A percentile compares a stretch with the other conserved stretches of the same genome.
Evolutionary conservation across 2,888 invertebrate species (phyloP).

Genomic region (Coecobrya sp.): DNA sequence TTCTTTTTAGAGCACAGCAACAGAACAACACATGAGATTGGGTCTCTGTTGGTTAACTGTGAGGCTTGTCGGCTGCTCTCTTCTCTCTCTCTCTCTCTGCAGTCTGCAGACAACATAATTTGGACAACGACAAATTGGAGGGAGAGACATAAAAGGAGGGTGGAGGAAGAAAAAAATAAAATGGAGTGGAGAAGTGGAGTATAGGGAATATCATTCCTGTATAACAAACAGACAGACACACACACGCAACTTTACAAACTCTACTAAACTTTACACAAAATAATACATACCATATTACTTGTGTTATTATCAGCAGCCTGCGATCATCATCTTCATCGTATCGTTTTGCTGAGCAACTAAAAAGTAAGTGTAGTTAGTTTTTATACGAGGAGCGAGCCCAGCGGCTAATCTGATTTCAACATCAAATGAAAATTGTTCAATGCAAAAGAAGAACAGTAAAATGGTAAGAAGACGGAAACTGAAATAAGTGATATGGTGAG

Average conservation of each 20-base stretch:
- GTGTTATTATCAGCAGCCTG: conserved; percentile 56
- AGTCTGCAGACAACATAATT: conserved; percentile 73
- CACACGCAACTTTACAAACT: not conserved
- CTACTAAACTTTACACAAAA: conserved; percentile 31
- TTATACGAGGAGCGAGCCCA: conserved; percentile 51
- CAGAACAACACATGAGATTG: conserved; percentile 1
- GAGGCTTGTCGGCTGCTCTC: conserved; percentile 29
- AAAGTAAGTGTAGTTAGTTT: conserved; percentile 51
- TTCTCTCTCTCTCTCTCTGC: conserved; percentile 31
- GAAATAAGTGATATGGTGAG: conserved; percentile 32
- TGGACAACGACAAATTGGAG: conserved; percentile 79
- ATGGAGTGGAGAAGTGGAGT: conserved; percentile 46
- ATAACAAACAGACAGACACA: not conserved
- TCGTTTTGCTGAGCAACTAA: not conserved
- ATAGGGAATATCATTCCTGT: conserved; percentile 36
- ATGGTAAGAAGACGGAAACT: conserved; percentile 34
- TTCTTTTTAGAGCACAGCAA: not conserved
- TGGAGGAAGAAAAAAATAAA: conserved; percentile 52
- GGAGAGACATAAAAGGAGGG: conserved; percentile 67
- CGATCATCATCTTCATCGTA: not conserved
- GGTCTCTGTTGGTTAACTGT: conserved; percentile 27
- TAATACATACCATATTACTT: conserved; percentile 42
- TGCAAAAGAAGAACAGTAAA: conserved; percentile 27
- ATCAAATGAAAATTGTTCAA: conserved; percentile 57
- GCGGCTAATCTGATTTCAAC: conserved; percentile 76